Conservation (phyloP, 2,113 vertebrate species). For the Daphoenositta chrysoptera region DNA sequence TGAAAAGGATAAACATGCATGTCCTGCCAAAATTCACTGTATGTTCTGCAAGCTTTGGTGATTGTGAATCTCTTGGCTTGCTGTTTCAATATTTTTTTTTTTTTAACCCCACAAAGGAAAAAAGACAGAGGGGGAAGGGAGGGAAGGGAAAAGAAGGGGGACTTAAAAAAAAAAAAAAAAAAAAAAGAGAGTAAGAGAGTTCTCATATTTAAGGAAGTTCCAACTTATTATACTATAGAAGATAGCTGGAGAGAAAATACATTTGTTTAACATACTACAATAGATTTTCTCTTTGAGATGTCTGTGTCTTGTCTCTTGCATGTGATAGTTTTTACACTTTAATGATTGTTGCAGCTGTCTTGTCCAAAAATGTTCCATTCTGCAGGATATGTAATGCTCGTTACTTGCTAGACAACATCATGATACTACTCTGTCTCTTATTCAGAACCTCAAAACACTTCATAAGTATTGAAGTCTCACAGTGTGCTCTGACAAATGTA, state of each 20-base stretch:
- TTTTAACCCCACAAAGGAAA: not conserved
- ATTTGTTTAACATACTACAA: not conserved
- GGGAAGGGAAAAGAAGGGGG: not conserved
- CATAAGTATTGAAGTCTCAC: not conserved
- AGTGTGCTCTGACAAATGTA: not conserved
- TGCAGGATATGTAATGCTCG: not conserved
- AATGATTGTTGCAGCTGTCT: constrained; percentile 7
- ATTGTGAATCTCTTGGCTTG: constrained; percentile 32
- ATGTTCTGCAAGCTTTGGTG: constrained; percentile 22
- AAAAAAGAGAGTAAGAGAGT: not conserved
- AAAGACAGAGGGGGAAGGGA: not conserved
- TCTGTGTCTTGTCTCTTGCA: not conserved
- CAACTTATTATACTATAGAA: not conserved
- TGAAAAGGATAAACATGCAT: constrained; percentile 47
- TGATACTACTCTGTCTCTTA: not conserved
- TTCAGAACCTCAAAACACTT: not conserved
- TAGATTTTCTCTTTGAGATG: not conserved
- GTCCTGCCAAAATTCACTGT: constrained; percentile 41
- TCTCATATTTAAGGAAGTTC: not conserved
- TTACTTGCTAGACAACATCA: not conserved
- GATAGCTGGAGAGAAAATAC: not conserved
- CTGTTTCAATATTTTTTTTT: not conserved
- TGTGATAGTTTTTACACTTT: constrained; percentile 3
- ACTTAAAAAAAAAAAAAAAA: not conserved
- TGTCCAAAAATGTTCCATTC: not conserved